Evolutionary conservation across 2,888 invertebrate genomes (phyloP).

Genomic region (Sthenelais limicola): DNA sequence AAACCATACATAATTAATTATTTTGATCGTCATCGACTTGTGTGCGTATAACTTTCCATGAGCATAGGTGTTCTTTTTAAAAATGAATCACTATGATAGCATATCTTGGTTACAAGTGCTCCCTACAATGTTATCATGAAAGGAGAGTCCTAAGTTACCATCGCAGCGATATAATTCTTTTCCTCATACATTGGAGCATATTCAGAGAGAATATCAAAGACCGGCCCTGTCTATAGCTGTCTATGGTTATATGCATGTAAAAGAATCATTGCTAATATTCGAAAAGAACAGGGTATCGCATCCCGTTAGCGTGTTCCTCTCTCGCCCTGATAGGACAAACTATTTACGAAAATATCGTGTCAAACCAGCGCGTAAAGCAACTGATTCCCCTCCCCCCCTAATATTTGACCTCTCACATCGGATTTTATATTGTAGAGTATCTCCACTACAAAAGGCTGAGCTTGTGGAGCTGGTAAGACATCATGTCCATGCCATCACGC

Average conservation of each 20-base stretch:
- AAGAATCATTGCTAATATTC: neutral
- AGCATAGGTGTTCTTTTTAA: no score
- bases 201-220: no score
- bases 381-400: neutral
- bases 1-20: no score
- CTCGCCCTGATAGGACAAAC: neutral
- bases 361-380: neutral
- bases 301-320: neutral
- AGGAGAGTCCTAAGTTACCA: no score
- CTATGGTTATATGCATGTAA: neutral
- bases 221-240: neutral
- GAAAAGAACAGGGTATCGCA: neutral
- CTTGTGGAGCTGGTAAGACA: slow-evolving; percentile 75
- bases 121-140: no score
- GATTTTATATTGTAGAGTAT: slow-evolving; percentile 77
- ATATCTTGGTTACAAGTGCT: no score
- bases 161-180: no score
- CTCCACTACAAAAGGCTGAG: slow-evolving; percentile 94
- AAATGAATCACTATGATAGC: no score
- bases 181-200: no score
- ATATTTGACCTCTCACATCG: neutral
- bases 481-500: slow-evolving; percentile 71
- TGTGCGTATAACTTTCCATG: no score
- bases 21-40: no score
- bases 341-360: neutral